Percentiles rank a stretch among this genome's conserved stretches.
Evolutionary conservation across 2,797 vertebrate genomes (phyloP).

Genomic region (Microctenopoma steveboyesi): DNA sequence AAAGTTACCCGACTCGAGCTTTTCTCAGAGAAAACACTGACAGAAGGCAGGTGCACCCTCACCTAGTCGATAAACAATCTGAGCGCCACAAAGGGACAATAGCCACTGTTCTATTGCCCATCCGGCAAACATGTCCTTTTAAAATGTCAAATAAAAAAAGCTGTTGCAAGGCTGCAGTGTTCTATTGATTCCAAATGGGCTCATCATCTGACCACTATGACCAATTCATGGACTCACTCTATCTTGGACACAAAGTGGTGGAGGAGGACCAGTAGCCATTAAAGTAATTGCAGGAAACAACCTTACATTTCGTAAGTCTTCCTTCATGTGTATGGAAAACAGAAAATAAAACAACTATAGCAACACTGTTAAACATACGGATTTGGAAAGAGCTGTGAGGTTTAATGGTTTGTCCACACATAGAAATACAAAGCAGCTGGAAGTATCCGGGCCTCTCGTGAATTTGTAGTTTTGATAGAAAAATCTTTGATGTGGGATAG

Average conservation of each 20-base stretch:
- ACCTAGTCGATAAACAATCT: slow-evolving; percentile 82
- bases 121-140: slow-evolving; percentile 71
- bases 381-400: neutral
- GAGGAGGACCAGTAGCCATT: slow-evolving; percentile 36
- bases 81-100: slow-evolving; percentile 78
- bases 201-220: slow-evolving; percentile 73
- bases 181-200: slow-evolving; percentile 75
- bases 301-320: slow-evolving; percentile 37
- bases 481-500: too few species aligned
- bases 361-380: slow-evolving; percentile 7
- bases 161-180: slow-evolving; percentile 63
- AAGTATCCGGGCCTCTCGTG: neutral
- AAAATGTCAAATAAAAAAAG: slow-evolving; percentile 78
- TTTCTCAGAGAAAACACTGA: slow-evolving; percentile 52
- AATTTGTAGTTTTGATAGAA: neutral
- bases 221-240: slow-evolving; percentile 61
- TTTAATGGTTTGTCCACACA: neutral
- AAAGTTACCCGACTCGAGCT: slow-evolving; percentile 41
- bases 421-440: too few species aligned
- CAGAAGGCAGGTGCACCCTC: slow-evolving; percentile 52
- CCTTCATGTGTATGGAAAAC: slow-evolving; percentile 20
- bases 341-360: slow-evolving; percentile 17
- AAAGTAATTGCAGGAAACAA: slow-evolving; percentile 54
- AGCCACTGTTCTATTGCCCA: slow-evolving; percentile 66
- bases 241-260: slow-evolving; percentile 52